Conservation (phyloP, 2,888 invertebrate genomes). For the Cerastis leucographa region DNA sequence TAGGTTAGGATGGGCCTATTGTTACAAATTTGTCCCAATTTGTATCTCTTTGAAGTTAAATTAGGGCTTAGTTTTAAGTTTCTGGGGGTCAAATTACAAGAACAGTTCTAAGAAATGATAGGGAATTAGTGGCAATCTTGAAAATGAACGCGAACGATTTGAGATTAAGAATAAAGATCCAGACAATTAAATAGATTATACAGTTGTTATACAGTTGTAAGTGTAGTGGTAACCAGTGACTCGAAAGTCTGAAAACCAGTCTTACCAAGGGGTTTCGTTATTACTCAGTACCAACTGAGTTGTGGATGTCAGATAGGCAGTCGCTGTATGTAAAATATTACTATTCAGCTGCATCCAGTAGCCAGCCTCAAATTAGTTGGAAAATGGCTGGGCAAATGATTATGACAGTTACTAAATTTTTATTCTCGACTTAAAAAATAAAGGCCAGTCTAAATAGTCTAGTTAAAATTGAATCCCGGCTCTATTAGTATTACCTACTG, state of each 20-base stretch:
- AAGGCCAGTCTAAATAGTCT: no score
- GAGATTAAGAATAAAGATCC: not conserved
- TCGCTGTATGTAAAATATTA: no score
- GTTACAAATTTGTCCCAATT: conserved; percentile 28
- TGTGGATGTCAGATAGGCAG: no score
- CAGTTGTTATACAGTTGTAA: not conserved
- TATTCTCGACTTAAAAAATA: no score
- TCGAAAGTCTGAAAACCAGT: not conserved
- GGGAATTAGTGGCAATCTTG: not conserved
- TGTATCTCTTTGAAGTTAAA: conserved; percentile 15
- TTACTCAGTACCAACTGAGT: no score
- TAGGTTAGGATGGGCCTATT: not conserved
- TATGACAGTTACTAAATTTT: not conserved
- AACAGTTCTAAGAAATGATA: not conserved
- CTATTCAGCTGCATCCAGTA: no score
- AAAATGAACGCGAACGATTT: not conserved
- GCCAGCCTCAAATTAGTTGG: no score
- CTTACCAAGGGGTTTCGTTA: not conserved
- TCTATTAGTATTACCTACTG: no score
- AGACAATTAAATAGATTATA: not conserved
- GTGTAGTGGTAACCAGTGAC: not conserved
- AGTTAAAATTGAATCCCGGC: no score
- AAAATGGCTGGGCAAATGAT: not conserved
- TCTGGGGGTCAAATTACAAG: not conserved
- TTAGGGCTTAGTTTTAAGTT: conserved; percentile 13